Percentiles rank a stretch among this genome's conserved stretches.
Evolutionary conservation across 2,113 vertebrate species (phyloP).

Genomic region (Microtus montanus): DNA sequence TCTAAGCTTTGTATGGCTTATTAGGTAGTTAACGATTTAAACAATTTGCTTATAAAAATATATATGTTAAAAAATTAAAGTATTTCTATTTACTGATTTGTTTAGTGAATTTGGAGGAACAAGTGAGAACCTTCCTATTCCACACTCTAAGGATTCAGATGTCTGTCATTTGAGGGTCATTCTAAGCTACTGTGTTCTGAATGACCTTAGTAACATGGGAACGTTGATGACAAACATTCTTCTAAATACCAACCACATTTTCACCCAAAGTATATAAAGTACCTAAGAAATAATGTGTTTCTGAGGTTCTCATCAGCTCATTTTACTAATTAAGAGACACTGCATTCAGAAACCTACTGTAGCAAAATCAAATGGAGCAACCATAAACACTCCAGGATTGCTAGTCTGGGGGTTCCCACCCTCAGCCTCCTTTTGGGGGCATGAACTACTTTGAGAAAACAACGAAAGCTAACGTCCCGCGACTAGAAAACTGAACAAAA

Average conservation of each 20-base stretch:
- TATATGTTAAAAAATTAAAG: not conserved
- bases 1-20: conserved; percentile 11
- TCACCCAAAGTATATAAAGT: conserved; percentile 34
- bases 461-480: not conserved
- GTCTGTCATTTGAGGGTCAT: not conserved
- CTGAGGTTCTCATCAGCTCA: not conserved
- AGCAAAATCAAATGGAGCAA: conserved; percentile 40
- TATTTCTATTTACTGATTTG: conserved; percentile 32
- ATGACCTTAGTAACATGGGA: conserved; percentile 20
- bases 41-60: conserved; percentile 42
- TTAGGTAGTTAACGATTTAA: not conserved
- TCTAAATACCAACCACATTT: conserved; percentile 11
- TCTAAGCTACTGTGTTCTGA: conserved; percentile 19
- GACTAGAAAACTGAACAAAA: conserved; percentile 1
- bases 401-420: conserved; percentile 9
- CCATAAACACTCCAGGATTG: not conserved
- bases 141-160: not conserved
- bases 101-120: not conserved
- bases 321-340: conserved; percentile 33
- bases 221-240: conserved; percentile 15
- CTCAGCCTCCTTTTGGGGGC: not conserved
- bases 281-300: not conserved
- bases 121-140: conserved; percentile 6
- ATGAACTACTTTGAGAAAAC: not conserved
- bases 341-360: conserved; percentile 15